Base-by-base conservation (phyloP, 2,888 invertebrate species). In the Phanerotoma sp. region DNA sequence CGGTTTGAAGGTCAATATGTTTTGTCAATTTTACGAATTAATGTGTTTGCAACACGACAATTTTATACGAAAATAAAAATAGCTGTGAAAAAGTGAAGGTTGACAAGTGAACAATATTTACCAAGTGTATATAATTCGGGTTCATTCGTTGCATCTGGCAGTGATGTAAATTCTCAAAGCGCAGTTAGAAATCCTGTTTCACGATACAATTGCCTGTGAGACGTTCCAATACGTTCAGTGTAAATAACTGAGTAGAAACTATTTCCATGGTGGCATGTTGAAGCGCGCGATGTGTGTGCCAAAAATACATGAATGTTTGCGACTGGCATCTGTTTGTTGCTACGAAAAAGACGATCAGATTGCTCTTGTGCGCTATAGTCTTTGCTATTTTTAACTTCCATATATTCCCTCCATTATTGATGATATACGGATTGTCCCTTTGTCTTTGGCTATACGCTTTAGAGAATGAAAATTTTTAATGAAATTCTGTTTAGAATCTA, bases 231-330 rank as follows among this genome's bases (percentile, higher is more conserved):
- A 38, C 48, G 48, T 28, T 25, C 16, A 30, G 49, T 49, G 49
- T 38, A 49, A 49, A 49, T 49, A 49, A 49, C 38, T 33, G 21
- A 38, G 49, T 13, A 28, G 30, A 49, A 49, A 49, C 49, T 49
- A 49, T 49, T 49, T 49, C 49, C 40, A 49, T 49, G 32, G 47
- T 21, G 21, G 46, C 20, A 37, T 47, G 37, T 35, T 20, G 20
- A 3, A 20, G 38, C 48, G 40, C 22, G 38, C 3, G 35, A 38
- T 35, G 37, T 47, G 47, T 49, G 49, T 49, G 49, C 49, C 49
- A 49, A 49, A 49, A 41, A 49, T 49, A 49, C 32, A 48, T 35
- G 38, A 22, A 40, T 40, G 40, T 49, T 49, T 49, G 49, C 38
- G 38, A 49, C 49, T 49, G 49, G 25, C 30, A 38, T 40, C 38